Conservation (phyloP, 2,113 vertebrate genomes). For the Plectropomus leopardus region DNA sequence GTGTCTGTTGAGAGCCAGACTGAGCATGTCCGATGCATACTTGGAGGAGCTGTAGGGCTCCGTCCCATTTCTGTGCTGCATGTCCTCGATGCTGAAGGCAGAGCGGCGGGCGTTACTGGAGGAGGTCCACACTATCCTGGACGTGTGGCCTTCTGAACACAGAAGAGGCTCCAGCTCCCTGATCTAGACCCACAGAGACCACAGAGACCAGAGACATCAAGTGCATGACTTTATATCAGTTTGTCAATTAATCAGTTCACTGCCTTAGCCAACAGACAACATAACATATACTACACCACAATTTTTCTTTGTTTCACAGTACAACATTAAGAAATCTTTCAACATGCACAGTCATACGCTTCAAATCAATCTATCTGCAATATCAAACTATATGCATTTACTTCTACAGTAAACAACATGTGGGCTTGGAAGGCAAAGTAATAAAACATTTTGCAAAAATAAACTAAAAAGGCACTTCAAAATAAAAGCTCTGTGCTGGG, state of each 20-base stretch:
- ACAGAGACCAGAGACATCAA: background rate
- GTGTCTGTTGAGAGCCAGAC: constrained; percentile 90
- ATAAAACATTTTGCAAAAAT: no score
- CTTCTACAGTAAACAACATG: no score
- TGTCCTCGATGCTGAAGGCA: constrained; percentile 91
- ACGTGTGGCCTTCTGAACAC: constrained; percentile 77
- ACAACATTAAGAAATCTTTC: background rate
- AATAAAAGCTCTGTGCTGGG: no score
- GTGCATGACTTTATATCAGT: background rate
- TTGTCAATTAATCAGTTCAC: background rate
- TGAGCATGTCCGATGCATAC: constrained; percentile 94
- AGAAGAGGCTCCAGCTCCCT: constrained; percentile 87
- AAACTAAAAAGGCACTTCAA: no score
- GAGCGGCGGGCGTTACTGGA: constrained; percentile 91
- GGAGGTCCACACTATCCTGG: constrained; percentile 94
- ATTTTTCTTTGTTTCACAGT: background rate
- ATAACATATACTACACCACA: background rate
- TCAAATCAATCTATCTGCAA: background rate
- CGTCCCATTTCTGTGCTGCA: constrained; percentile 89
- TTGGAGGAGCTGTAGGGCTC: constrained; percentile 98
- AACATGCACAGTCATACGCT: background rate
- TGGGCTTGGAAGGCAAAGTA: no score
- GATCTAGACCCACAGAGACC: constrained; percentile 88
- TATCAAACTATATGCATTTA: background rate
- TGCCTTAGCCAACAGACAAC: background rate